These are phyloP conservation scores for Drosophila virilis DNA, from an alignment of 1,140 invertebrate species.

Conservation along the genomic window DNA sequence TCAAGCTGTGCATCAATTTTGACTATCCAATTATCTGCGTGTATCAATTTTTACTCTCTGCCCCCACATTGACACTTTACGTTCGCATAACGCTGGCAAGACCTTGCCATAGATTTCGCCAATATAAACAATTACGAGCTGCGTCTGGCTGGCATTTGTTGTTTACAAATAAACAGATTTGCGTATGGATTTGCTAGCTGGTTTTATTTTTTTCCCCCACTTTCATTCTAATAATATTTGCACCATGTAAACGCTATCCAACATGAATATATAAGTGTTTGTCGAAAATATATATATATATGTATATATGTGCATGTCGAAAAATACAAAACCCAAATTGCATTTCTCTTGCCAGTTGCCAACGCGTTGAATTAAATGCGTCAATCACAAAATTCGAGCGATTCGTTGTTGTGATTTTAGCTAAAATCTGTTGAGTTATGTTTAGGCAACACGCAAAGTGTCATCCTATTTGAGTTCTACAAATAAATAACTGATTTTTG, in stretches of 20 bases:
- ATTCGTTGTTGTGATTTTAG: constrained; percentile 27
- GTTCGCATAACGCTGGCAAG: constrained; percentile 3
- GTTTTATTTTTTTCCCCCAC: not conserved
- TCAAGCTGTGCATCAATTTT: constrained; percentile 51
- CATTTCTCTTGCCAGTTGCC: constrained; percentile 5
- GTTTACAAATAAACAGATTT: constrained; percentile 24
- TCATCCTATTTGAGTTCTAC: constrained; percentile 16
- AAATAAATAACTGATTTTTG: constrained; percentile 31
- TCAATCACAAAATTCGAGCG: constrained; percentile 7
- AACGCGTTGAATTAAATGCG: constrained; percentile 11
- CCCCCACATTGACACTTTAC: constrained; percentile 3
- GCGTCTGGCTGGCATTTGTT: constrained; percentile 15
- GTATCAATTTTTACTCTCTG: constrained; percentile 1
- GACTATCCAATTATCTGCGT: constrained; percentile 49
- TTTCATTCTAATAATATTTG: constrained; percentile 2
- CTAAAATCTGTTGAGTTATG: constrained; percentile 22
- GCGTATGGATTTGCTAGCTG: not conserved
- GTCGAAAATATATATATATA: not conserved
- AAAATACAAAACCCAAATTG: not conserved
- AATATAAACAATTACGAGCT: constrained; percentile 22
- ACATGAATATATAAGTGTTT: not conserved
- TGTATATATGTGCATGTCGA: not conserved
- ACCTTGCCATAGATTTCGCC: constrained; percentile 8
- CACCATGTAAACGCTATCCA: not conserved
- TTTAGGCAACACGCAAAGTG: constrained; percentile 11